Percentiles rank a stretch among this genome's conserved stretches.
Conservation (phyloP, 1,140 invertebrate species). For the Cherax destructor region DNA sequence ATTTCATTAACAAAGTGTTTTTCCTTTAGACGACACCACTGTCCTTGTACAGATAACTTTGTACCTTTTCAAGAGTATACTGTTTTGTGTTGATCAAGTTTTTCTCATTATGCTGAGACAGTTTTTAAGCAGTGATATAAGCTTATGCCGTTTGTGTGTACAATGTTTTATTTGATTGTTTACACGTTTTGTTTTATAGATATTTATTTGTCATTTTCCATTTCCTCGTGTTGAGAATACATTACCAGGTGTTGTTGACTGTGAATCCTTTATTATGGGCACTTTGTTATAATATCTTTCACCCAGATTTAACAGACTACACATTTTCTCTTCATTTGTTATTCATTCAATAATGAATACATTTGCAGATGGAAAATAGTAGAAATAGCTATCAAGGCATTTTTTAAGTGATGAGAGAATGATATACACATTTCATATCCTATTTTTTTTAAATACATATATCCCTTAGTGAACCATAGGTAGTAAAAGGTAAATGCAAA, state of each 20-base stretch:
- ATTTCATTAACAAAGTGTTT: conserved; percentile 27
- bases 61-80: conserved; percentile 38
- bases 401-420: conserved; percentile 11
- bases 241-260: conserved; percentile 41
- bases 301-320: conserved; percentile 5
- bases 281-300: conserved; percentile 33
- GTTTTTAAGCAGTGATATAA: conserved; percentile 34
- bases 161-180: conserved; percentile 28
- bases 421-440: conserved; percentile 11
- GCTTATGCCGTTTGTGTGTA: conserved; percentile 41
- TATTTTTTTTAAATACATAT: background rate
- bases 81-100: conserved; percentile 43
- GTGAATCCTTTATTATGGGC: conserved; percentile 40
- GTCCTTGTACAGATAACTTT: conserved; percentile 43
- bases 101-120: conserved; percentile 32
- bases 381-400: background rate
- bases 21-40: conserved; percentile 36
- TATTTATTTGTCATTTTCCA: conserved; percentile 35
- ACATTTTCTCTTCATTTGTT: conserved; percentile 21
- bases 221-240: conserved; percentile 22
- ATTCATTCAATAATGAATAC: conserved; percentile 7
- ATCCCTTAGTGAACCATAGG: background rate
- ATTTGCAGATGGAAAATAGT: conserved; percentile 1
- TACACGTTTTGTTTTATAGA: conserved; percentile 25
- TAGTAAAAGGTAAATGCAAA: background rate